Percentiles rank a stretch among this genome's conserved stretches.
Conservation (phyloP, 2,797 vertebrate genomes). For the Basileuterus tristriatus region DNA sequence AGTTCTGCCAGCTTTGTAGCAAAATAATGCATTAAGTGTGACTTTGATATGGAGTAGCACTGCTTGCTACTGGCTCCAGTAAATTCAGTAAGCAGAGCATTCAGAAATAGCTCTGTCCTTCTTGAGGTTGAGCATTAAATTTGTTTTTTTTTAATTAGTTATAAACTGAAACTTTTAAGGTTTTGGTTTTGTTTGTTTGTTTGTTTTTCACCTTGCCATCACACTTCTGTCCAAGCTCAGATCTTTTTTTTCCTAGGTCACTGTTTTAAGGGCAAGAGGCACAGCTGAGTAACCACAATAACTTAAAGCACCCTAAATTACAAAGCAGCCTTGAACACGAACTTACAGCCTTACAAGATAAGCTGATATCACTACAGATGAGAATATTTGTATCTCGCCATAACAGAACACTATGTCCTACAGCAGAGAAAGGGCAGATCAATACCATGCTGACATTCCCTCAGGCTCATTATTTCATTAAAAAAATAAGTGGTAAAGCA, state of each 20-base stretch:
- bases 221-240: neutral
- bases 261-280: neutral
- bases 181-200: neutral
- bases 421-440: neutral
- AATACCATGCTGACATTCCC: neutral
- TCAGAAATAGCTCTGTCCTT: neutral
- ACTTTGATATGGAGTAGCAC: neutral
- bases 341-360: neutral
- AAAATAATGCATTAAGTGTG: neutral
- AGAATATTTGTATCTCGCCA: neutral
- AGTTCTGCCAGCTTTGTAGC: neutral
- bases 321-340: neutral
- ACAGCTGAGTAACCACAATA: neutral
- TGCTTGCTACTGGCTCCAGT: neutral
- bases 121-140: neutral
- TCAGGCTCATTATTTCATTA: neutral
- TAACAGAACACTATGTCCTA: neutral
- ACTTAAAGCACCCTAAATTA: neutral
- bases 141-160: accelerated
- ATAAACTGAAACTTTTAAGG: neutral
- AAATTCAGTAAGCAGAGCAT: neutral
- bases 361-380: neutral
- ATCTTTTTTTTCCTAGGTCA: neutral
- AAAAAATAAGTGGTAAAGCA: neutral
- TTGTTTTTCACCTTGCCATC: neutral